Conservation (phyloP, 37 sponge, comb jelly and placozoan genomes). For the Spongilla lacustris region DNA sequence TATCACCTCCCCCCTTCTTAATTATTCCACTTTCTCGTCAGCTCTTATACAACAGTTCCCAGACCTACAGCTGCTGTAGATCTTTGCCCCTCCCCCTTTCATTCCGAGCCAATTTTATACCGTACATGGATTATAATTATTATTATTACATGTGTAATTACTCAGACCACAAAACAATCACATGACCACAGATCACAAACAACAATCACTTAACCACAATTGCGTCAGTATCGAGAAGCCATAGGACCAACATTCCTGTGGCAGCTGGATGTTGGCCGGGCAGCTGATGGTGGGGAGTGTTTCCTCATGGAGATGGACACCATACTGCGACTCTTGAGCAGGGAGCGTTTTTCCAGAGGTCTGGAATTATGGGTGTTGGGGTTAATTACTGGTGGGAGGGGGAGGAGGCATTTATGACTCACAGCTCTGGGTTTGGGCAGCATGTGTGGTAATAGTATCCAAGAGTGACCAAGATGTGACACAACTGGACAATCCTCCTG, state of each 20-base stretch:
- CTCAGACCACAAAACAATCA: too few species aligned
- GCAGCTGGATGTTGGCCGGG: background rate
- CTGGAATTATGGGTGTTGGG: background rate
- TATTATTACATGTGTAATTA: too few species aligned
- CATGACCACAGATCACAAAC: too few species aligned
- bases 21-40: background rate
- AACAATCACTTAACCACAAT: background rate
- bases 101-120: too few species aligned
- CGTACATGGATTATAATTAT: too few species aligned
- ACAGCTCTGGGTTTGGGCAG: background rate
- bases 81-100: too few species aligned
- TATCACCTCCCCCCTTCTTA: background rate
- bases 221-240: background rate
- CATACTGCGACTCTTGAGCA: constrained; percentile 25
- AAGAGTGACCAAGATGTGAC: constrained; percentile 32
- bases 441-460: constrained; percentile 42
- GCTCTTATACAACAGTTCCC: background rate
- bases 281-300: background rate
- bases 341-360: background rate
- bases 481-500: constrained; percentile 45
- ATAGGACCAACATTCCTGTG: background rate
- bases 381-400: background rate
- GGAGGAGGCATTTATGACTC: background rate
- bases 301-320: background rate
- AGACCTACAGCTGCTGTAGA: too few species aligned